Conservation (phyloP, 2,113 vertebrate species). For the Oncorhynchus tshawytscha region DNA sequence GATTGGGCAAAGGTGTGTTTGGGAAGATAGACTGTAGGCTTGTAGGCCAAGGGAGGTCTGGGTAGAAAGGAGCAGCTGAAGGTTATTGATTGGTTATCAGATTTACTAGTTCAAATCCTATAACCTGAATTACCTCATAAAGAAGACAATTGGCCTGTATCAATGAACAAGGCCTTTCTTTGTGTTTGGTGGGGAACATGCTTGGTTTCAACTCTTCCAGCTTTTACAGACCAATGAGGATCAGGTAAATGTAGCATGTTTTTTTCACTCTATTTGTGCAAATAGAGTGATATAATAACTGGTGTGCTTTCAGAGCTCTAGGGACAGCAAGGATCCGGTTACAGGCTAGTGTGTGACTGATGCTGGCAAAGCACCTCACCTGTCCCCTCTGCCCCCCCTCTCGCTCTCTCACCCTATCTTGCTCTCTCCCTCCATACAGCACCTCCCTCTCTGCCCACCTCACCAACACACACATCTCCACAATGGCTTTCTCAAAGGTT, state of each 20-base stretch:
- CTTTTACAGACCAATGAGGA: not conserved
- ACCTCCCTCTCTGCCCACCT: not conserved
- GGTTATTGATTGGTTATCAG: too few relatives aligned
- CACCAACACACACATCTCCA: not conserved
- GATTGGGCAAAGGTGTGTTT: too few relatives aligned
- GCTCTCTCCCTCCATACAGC: too few relatives aligned
- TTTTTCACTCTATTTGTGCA: not conserved
- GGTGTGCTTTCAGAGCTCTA: not conserved
- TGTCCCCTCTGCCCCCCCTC: too few relatives aligned
- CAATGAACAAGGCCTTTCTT: conserved; percentile 1
- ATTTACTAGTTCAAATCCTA: not conserved
- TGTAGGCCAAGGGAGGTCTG: too few relatives aligned
- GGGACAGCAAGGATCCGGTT: not conserved
- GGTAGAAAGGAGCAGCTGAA: too few relatives aligned
- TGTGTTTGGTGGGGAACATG: not conserved
- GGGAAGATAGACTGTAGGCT: too few relatives aligned
- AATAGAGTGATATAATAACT: not conserved
- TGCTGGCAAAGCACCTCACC: not conserved
- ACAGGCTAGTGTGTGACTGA: not conserved
- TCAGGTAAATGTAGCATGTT: not conserved
- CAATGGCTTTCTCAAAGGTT: not conserved
- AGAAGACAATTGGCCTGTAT: not conserved
- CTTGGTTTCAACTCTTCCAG: too few relatives aligned
- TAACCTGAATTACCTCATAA: not conserved
- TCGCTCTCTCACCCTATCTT: too few relatives aligned